Evolutionary conservation across 1,140 invertebrate genomes (phyloP), one percentile per base, ranked within the genome.

Genomic region (Chrysopa pallens): DNA sequence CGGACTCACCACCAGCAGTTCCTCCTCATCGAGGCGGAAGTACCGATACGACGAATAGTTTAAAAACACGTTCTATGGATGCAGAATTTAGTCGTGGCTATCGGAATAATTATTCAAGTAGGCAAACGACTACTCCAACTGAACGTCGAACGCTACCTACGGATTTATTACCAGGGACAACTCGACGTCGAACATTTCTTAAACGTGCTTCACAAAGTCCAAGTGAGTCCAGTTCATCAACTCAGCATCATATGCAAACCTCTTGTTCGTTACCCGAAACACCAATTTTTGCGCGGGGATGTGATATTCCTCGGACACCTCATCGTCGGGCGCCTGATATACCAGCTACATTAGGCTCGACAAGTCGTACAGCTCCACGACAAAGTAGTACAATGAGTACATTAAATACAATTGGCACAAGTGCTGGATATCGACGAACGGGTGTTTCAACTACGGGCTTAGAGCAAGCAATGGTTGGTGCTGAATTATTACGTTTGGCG

Each of bases 191-290:
- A 29, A 63, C 62, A 27, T 68, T 61, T 49, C 65, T 67, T 40
- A 69, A 68, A 42, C 55, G 64, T 12, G 50, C 53, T 6, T 53
- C 50, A 27, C 64, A 60, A 45, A 66, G 61, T 42, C 62, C 68
- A 8, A 60, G 72, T 27, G 64, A 67, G 46, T 23, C 17, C 17
- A 23, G 17, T 23, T 23, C 17, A 5, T 23, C 17, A 23, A 60
- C 62, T 43, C 63, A 64, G 45, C 59, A 62, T 42, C 69, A 78
- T 27, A 68, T 84, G 59, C 81, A 84, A 58, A 84, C 81, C 1
- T 84, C 80, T 4, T 83, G 80, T 50, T 84, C 81, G 50, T 62
- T 85, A 36, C 83, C 82, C 6, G 83, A 85, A 63, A 85, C 83
- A 8, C 81, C 83, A 5, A 80, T 85, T 28, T 85, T 86, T 58